Evolutionary conservation across 2,888 invertebrate genomes (phyloP).

Genomic region (Macaria notata): DNA sequence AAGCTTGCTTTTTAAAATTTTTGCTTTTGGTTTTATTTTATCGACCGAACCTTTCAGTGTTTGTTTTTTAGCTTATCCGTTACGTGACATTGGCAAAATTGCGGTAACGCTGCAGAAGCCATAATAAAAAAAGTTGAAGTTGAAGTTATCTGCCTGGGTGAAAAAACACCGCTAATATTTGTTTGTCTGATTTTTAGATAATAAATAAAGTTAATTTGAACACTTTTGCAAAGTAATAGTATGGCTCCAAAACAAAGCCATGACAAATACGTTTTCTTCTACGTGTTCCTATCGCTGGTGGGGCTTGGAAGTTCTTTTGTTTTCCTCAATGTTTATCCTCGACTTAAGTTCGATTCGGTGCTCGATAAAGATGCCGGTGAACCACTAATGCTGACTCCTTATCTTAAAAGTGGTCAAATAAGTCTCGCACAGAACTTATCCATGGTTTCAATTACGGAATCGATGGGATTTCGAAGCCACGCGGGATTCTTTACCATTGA

Average conservation of each 20-base stretch:
- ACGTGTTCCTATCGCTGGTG: slow-evolving; percentile 5
- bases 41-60: no score
- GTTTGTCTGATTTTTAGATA: no score
- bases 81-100: no score
- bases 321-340: slow-evolving; percentile 63
- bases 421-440: slow-evolving; percentile 70
- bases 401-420: slow-evolving; percentile 75
- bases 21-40: no score
- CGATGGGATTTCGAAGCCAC: slow-evolving; percentile 75
- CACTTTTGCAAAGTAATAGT: background rate
- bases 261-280: background rate
- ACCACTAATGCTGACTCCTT: slow-evolving; percentile 83
- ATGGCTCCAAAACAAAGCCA: background rate
- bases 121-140: no score
- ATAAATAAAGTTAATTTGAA: no score
- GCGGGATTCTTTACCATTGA: slow-evolving; percentile 85
- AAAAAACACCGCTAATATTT: no score
- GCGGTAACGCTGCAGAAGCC: no score
- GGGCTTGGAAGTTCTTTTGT: slow-evolving; percentile 19
- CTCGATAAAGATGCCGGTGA: slow-evolving; percentile 47
- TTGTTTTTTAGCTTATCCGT: no score
- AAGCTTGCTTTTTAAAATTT: no score
- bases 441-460: slow-evolving; percentile 56
- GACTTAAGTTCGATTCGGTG: slow-evolving; percentile 51
- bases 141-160: no score